Evolutionary conservation across 2,113 vertebrate genomes (phyloP), one percentile per base, ranked within the genome.

Genomic region (Chaetura pelagica): DNA sequence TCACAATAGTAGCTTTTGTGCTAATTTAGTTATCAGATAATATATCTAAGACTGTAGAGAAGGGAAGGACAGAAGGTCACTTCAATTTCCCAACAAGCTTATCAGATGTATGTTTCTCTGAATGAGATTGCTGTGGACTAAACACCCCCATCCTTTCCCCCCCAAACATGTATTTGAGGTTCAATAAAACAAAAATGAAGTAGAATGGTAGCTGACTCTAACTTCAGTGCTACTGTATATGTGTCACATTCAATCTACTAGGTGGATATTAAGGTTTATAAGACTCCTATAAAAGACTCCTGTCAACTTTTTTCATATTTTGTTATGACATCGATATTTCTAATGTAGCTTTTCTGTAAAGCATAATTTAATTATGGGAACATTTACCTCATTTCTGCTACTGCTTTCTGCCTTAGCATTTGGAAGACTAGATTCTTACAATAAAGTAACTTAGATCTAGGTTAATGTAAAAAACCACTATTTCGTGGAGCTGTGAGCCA

Each of bases 151-250:
- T 27, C 21, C 18, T 15, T 15, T 5, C 29, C 12, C 21, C 54
- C 15, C 11, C 8, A 27, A 48, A 84, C 75, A 64, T 29, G 7
- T 75, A 42, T 80, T 73, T 89, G 59, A 61, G 51, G 42, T 74
- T 93, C 57, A 81, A 2, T 89, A 77, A 89, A 88, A 55, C 86
- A 71, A 83, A 96, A 94, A 87, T 54, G 85, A 46, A 67, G 34
- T 46, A 85, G 38, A 62, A n/a, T 32, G 30, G 35, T 91, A 78
- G 17, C 26, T 8, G 23, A 58, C 32, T 76, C n/a, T 83, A 85
- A 83, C 29, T 74, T 63, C 20, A 90, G 76, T 74, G 51, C 51
- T 80, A 32, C 18, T 86, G 75, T 48, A 21, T 48, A 48, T 20
- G 8, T 48, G 46, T 48, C 46, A 48, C 46, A 48, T 75, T 59